Conservation (phyloP, 1,140 invertebrate genomes). For the Halyomorpha halys region DNA sequence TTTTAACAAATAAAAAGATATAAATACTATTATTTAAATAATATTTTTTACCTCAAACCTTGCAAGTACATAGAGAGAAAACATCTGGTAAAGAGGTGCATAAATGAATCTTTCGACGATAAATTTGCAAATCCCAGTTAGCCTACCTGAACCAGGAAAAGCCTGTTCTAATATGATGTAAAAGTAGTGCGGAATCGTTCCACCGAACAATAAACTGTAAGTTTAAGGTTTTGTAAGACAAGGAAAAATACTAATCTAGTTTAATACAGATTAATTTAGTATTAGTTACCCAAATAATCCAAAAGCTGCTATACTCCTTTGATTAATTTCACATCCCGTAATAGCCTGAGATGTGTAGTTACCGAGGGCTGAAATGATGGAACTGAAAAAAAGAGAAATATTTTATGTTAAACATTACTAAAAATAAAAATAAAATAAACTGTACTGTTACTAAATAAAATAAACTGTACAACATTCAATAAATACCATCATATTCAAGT, state of each 20-base stretch:
- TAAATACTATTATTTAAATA: background rate
- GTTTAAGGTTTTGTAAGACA: slow-evolving; percentile 27
- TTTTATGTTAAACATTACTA: too few species aligned
- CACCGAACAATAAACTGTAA: slow-evolving; percentile 55
- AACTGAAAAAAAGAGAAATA: slow-evolving; percentile 43
- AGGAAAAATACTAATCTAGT: slow-evolving; percentile 26
- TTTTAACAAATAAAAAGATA: background rate
- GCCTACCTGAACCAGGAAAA: slow-evolving; percentile 38
- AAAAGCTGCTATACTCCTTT: slow-evolving; percentile 53
- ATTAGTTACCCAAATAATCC: slow-evolving; percentile 52
- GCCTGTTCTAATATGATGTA: slow-evolving; percentile 47
- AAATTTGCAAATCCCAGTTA: slow-evolving; percentile 43
- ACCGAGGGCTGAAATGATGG: slow-evolving; percentile 48
- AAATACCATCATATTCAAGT: too few species aligned
- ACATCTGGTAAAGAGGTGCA: slow-evolving; percentile 53
- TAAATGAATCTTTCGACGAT: slow-evolving; percentile 55
- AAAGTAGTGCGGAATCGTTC: slow-evolving; percentile 58
- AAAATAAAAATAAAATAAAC: too few species aligned
- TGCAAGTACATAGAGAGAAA: slow-evolving; percentile 54
- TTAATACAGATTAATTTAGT: slow-evolving; percentile 5
- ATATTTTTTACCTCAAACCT: slow-evolving; percentile 49
- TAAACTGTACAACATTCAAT: too few species aligned
- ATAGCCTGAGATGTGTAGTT: slow-evolving; percentile 54
- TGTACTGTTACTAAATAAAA: too few species aligned
- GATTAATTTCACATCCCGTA: slow-evolving; percentile 44